phyloP scores from a whole-genome alignment of 2,113 vertebrate genomes.

The Uropsilus gracilis region DNA sequence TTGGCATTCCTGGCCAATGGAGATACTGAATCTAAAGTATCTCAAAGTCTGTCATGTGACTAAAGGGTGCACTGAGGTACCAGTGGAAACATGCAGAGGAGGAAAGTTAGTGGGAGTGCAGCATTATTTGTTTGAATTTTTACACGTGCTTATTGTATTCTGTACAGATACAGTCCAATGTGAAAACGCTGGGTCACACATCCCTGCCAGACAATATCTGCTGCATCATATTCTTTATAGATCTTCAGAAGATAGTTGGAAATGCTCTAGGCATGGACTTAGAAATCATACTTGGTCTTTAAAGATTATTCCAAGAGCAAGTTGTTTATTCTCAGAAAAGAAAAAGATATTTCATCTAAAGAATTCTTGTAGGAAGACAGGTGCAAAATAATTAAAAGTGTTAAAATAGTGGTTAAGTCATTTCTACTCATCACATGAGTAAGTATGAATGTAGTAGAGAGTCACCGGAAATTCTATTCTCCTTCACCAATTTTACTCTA shows the following conservation, averaged over 20 bases:
- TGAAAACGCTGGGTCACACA: slow-evolving; percentile 1
- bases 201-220: neutral
- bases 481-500: neutral
- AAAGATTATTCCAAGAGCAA: neutral
- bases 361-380: slow-evolving; percentile 17
- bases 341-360: neutral
- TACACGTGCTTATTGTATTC: neutral
- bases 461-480: neutral
- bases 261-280: slow-evolving; percentile 14
- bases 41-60: neutral
- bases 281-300: slow-evolving; percentile 38
- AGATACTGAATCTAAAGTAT: neutral
- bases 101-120: neutral
- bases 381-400: slow-evolving; percentile 14
- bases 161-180: neutral
- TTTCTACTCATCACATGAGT: neutral
- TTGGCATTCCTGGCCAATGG: neutral
- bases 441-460: neutral
- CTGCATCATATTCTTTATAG: neutral
- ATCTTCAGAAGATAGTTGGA: neutral
- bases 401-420: slow-evolving; percentile 39
- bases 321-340: slow-evolving; percentile 48
- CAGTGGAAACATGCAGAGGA: neutral
- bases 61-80: neutral
- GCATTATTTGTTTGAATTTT: neutral